Base-by-base conservation (phyloP, 2,113 vertebrate species). In the Corvus hawaiiensis region DNA sequence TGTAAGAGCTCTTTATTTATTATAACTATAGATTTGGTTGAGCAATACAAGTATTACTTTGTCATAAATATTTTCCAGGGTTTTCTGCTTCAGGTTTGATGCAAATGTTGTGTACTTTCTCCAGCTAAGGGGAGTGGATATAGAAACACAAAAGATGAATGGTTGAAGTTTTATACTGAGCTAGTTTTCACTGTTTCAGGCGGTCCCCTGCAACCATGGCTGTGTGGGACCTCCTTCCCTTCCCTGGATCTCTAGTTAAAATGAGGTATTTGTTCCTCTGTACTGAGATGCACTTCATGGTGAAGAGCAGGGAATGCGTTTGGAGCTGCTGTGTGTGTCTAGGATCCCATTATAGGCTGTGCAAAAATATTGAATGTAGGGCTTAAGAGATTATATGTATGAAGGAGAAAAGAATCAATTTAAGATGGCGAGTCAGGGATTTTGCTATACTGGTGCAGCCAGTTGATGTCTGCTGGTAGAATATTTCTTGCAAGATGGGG, bases 341-440 rank as follows among this genome's bases (percentile, higher is more conserved):
- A 35, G 13, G 35, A 80, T 37, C 55, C 28, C 39, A 4, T 76
- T 68, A 61, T 12, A 52, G 43, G 30, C 39, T 63, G 20, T 67
- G 85, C 43, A 71, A 37, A 69, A 80, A 19, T 83, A 80, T 10
- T 80, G 87, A 74, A 56, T 15, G 28, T 26, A 26, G 69, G n/a
- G 51, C 4, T 95, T 93, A 90, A 94, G 83, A 59, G 63, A 80
- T 87, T 83, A 73, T 83, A 8, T 2, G 5, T 81, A 39, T 24
- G 55, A 90, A 83, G 59, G 73, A 88, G 80, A 75, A 75, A 86
- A 78, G 21, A 94, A 92, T 93, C 52, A 48, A 80, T 93, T 88
- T 80, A 71, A 88, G 58, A 59, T 4, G 7, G 5, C 3, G 32
- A 83, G 44, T 76, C 19, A 8, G 89, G 52, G 86, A 52, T 84